Conservation (phyloP, 2,888 invertebrate species). For the Drosophila prolongata region DNA sequence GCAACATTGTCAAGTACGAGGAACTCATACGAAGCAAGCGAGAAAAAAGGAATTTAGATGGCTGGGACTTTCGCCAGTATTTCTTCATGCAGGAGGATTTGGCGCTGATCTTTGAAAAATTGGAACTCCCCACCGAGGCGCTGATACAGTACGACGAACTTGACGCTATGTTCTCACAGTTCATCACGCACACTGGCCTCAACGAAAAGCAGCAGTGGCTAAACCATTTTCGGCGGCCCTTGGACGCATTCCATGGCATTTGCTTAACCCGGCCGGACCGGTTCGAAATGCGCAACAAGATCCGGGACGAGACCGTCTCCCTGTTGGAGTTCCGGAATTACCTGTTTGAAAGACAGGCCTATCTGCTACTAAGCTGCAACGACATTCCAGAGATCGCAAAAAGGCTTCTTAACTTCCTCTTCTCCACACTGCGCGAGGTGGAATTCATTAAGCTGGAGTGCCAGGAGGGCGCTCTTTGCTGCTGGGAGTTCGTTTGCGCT, state of each 20-base stretch:
- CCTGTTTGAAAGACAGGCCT: constrained; percentile 95
- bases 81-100: constrained; percentile 97
- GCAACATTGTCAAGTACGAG: constrained; percentile 93
- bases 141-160: constrained; percentile 98
- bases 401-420: constrained; percentile 94
- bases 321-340: constrained; percentile 96
- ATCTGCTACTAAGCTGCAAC: constrained; percentile 87
- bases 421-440: constrained; percentile 94
- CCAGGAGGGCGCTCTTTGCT: constrained; percentile 93
- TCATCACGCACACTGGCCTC: constrained; percentile 96
- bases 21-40: constrained; percentile 95
- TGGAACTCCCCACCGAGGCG: constrained; percentile 96
- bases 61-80: constrained; percentile 98
- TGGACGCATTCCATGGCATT: constrained; percentile 94
- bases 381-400: constrained; percentile 90
- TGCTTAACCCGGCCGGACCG: constrained; percentile 86
- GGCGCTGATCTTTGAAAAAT: constrained; percentile 96
- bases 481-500: constrained; percentile 97
- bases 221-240: constrained; percentile 90
- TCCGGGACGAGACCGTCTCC: constrained; percentile 86
- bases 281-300: constrained; percentile 85
- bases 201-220: constrained; percentile 95
- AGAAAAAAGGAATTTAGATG: constrained; percentile 94
- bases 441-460: constrained; percentile 91
- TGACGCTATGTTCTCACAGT: constrained; percentile 98